phyloP scores from a whole-genome alignment of 2,113 vertebrate genomes.

The Columba janthina region DNA sequence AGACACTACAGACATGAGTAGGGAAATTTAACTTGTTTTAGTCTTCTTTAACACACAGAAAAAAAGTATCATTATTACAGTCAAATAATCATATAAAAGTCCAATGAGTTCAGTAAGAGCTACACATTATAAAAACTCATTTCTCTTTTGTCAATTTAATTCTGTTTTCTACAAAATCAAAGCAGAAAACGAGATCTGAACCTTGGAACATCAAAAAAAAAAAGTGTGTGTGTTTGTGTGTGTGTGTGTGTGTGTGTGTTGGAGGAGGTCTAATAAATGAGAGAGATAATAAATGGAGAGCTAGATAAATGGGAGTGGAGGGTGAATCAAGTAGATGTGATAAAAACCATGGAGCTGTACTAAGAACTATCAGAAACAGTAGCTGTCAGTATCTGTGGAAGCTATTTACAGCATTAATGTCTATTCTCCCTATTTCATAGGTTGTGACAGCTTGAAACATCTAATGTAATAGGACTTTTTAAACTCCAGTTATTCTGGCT shows the following conservation, averaged over 20 bases:
- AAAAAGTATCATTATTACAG: not conserved
- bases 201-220: not conserved
- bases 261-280: not conserved
- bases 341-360: not conserved
- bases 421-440: not conserved
- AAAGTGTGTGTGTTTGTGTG: too few species aligned
- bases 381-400: not conserved
- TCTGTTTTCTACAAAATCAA: not conserved
- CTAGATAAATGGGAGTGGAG: not conserved
- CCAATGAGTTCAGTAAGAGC: not conserved
- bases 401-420: not conserved
- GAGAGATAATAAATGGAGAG: too few species aligned
- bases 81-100: not conserved
- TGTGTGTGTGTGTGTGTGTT: too few species aligned
- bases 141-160: not conserved
- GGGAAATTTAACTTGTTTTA: not conserved
- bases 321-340: not conserved
- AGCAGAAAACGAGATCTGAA: not conserved
- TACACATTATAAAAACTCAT: not conserved
- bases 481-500: not conserved
- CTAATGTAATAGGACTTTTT: not conserved
- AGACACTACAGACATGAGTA: not conserved
- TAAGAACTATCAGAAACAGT: not conserved
- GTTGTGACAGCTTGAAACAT: not conserved
- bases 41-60: not conserved